Percentiles rank a stretch among this genome's conserved stretches.
Conservation (phyloP, 2,113 vertebrate genomes). For the Stegostoma tigrinum region DNA sequence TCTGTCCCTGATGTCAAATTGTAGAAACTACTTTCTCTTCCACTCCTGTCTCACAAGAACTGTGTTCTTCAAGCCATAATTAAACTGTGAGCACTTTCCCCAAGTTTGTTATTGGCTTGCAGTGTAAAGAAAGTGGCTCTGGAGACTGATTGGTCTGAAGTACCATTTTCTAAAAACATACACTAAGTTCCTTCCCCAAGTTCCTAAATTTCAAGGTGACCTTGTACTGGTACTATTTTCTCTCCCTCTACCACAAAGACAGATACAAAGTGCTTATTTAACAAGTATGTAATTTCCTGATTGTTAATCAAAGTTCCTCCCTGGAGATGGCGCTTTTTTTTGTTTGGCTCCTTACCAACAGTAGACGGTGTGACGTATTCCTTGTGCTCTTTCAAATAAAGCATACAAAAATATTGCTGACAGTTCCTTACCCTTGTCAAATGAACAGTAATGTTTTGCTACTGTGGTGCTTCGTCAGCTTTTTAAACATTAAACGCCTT, state of each 20-base stretch:
- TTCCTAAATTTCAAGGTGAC: not conserved
- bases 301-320: not conserved
- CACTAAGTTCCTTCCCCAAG: not conserved
- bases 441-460: not conserved
- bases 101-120: not conserved
- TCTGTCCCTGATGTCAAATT: too few species aligned
- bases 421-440: too few species aligned
- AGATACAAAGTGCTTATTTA: not conserved
- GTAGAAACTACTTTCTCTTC: too few species aligned
- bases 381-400: not conserved
- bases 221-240: not conserved
- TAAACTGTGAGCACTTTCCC: not conserved
- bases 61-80: not conserved
- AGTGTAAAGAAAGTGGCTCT: not conserved
- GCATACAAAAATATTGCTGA: not conserved
- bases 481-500: too few species aligned
- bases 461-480: too few species aligned
- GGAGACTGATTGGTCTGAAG: not conserved
- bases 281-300: not conserved
- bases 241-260: not conserved
- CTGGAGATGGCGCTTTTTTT: not conserved
- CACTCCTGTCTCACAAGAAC: too few species aligned
- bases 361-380: not conserved
- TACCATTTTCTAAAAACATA: not conserved
- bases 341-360: not conserved